These are phyloP conservation scores for Ancistrus triradiatus DNA, from an alignment of 2,113 vertebrate species.

Conservation along the genomic window DNA sequence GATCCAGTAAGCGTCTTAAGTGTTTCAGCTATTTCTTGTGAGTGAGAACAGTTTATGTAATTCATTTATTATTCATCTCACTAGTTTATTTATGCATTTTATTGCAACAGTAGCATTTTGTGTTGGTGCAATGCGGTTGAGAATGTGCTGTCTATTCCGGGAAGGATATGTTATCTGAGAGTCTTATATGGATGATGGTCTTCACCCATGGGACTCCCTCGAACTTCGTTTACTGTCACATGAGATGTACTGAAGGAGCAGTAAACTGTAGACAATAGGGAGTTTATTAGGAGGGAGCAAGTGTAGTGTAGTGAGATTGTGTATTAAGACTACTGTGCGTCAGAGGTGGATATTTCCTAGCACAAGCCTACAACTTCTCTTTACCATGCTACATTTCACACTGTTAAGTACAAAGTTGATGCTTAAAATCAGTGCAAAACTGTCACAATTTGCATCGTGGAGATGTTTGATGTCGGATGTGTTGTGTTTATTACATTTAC, in stretches of 20 bases:
- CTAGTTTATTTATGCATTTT: not conserved
- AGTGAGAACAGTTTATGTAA: not conserved
- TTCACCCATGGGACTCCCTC: not conserved
- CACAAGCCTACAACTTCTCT: too few species aligned
- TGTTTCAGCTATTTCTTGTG: not conserved
- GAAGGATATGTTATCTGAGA: slow-evolving; percentile 7
- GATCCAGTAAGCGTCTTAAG: not conserved
- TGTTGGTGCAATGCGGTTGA: slow-evolving; percentile 35
- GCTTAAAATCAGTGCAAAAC: too few species aligned
- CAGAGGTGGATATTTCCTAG: too few species aligned
- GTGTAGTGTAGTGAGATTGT: too few species aligned
- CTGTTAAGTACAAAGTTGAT: too few species aligned
- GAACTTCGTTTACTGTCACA: not conserved
- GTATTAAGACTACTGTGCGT: too few species aligned
- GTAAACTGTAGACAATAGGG: not conserved
- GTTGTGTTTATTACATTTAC: too few species aligned
- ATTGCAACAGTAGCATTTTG: not conserved
- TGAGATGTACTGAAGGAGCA: not conserved
- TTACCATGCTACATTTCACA: too few species aligned
- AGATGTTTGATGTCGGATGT: too few species aligned
- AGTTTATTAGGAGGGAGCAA: too few species aligned
- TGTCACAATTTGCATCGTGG: too few species aligned
- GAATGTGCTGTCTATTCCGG: not conserved
- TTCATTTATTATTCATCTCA: not conserved
- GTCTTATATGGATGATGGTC: not conserved